phyloP scores from a whole-genome alignment of 2,888 invertebrate species.

The Notocelia uddmanniana region DNA sequence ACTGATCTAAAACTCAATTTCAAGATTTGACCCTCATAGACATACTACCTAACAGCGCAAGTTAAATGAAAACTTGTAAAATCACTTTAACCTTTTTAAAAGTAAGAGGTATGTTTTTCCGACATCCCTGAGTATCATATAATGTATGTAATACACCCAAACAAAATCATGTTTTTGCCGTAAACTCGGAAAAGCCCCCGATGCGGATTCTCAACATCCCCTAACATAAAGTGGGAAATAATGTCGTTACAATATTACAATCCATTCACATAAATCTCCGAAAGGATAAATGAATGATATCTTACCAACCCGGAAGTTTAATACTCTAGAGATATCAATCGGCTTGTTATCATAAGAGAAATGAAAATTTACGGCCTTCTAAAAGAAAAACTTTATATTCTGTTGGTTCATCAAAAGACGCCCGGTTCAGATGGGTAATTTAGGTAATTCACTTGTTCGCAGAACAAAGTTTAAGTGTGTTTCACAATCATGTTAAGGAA shows the following conservation, averaged over 20 bases:
- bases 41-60: no score
- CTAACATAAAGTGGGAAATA: conserved; percentile 31
- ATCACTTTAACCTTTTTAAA: no score
- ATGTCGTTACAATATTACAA: conserved; percentile 31
- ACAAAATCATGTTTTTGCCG: neutral
- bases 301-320: conserved; percentile 45
- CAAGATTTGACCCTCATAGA: no score
- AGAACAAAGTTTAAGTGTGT: neutral
- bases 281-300: conserved; percentile 42
- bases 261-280: conserved; percentile 39
- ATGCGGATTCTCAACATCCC: conserved; percentile 30
- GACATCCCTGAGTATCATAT: no score
- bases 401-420: conserved; percentile 46
- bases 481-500: neutral
- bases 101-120: no score
- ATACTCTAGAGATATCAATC: conserved; percentile 49
- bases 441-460: conserved; percentile 11
- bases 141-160: neutral
- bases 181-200: conserved; percentile 5
- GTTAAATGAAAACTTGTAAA: no score
- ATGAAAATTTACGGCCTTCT: conserved; percentile 50
- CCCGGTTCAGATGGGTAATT: neutral
- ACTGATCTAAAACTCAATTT: no score
- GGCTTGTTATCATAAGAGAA: conserved; percentile 51
- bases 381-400: conserved; percentile 43